Evolutionary conservation across 2,113 vertebrate species (phyloP), one percentile per base, ranked within the genome.

Genomic region (Mugil cephalus): DNA sequence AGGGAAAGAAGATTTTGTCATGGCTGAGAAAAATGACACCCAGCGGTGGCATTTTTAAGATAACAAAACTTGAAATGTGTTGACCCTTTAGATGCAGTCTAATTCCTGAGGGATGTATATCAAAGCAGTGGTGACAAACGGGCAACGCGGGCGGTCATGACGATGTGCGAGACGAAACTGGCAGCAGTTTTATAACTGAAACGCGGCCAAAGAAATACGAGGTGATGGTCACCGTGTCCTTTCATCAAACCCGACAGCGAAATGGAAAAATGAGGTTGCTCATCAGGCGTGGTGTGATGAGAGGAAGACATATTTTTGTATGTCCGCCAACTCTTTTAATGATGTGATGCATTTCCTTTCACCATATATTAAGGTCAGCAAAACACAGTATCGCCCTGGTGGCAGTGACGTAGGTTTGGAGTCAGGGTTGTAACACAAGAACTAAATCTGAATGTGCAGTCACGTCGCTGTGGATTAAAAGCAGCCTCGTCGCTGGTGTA

Each of bases 271-370:
- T 60, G 40, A 2, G 36, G 79, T 54, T 50, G 63, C 45, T 78
- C 71, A 76, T 82, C 58, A 48, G 35, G 43, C 54, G 66, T 75
- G 46, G 61, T 75, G 74, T 85, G 63, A 73, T 62, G 35, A 60
- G 46, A 59, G 40, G 62, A 59, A 65, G 35, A 64, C 54, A 71
- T n/a, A 38, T 58, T 10, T 67, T 15, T 71, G 35, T 19, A 12
- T 4, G 38, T 60, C 52, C 65, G 52, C 52, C 77, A 72, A 35
- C 17, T 10, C 7, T 39, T 74, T 68, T 55, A 24, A 67, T 69
- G 17, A 54, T 35, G 30, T 13, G 55, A 46, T 81, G 58, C 36
- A 64, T 60, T 55, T 80, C 8, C 47, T 42, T 19, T 39, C 39
- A 53, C 19, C 8, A 30, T 50, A 63, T 69, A 40, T 54, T 46